Base-by-base conservation (phyloP, 2,113 vertebrate genomes). In the Calyptommatus sinebrachiatus region DNA sequence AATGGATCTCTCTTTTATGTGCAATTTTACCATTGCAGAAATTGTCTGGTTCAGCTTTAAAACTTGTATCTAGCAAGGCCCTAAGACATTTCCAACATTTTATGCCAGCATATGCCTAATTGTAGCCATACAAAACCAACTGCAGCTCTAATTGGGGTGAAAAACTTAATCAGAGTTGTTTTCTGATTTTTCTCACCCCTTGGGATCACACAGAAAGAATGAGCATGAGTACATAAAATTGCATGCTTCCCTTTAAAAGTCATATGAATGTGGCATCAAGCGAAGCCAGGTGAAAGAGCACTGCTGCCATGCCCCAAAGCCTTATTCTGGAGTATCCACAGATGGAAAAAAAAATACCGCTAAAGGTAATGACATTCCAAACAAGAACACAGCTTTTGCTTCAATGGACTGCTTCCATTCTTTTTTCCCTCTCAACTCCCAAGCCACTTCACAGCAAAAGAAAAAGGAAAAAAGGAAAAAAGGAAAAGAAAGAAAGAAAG, bases 391-490 rank as follows among this genome's bases (percentile, higher is more conserved):
- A 2, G 75, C 70, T 78, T 86, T 77, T 18, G 41, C 77, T 53
- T 73, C 71, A 80, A 80, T 87, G 85, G 78, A 73, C 29, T 82
- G 21, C 70, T 74, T 81, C 63, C 80, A 78, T 65, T 69, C 77
- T 81, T 77, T 65, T 53, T 85, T 90, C 89, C 85, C 83, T 87
- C 0, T 16, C 0, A 12, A 88, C 69, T 87, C 88, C 87, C 84
- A 91, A 91, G 84, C 82, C 90, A 81, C 71, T 73, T 50, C 0
- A 86, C 85, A 79, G 83, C 80, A 21, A 73, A 29, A 66, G 4
- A 66, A 71, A 50, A 67, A 73, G 20, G 1, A 86, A 85, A 79
- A 85, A 78, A 20, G 70, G 26, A 65, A 7, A 65, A 72, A 46
- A 67, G 69, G 20, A 60, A 60, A 35, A 26, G 0, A n/a, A n/a